Conservation (phyloP, 1,140 invertebrate species). For the Bombus cullumanus region DNA sequence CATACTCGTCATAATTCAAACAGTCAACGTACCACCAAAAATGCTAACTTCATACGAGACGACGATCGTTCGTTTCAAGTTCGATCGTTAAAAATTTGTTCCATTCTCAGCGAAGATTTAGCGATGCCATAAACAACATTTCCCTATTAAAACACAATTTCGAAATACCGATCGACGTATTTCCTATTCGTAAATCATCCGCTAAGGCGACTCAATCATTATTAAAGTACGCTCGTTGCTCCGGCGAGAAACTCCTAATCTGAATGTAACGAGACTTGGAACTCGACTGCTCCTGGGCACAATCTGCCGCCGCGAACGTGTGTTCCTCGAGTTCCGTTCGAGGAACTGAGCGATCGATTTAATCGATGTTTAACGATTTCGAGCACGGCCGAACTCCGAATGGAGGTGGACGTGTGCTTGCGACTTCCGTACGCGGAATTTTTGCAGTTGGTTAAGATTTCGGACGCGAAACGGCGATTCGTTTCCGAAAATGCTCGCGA, state of each 20-base stretch:
- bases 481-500: conserved; percentile 23
- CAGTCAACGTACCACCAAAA: too few relatives aligned
- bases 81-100: neutral
- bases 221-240: conserved; percentile 56
- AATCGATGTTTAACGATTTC: conserved; percentile 72
- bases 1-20: too few relatives aligned
- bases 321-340: conserved; percentile 25
- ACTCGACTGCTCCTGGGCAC: conserved; percentile 45
- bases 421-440: conserved; percentile 4
- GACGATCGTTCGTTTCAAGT: neutral
- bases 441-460: conserved; percentile 57
- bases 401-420: conserved; percentile 27
- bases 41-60: too few relatives aligned
- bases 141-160: neutral
- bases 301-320: conserved; percentile 51
- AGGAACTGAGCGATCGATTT: conserved; percentile 57
- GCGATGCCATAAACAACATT: neutral
- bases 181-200: neutral
- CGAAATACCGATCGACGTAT: neutral
- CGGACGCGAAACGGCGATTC: conserved; percentile 42
- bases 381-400: conserved; percentile 29
- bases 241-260: conserved; percentile 39
- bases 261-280: conserved; percentile 65
- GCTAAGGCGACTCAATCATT: conserved; percentile 48
- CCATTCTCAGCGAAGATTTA: neutral